phyloP scores from a whole-genome alignment of 2,888 invertebrate genomes.

The Gymnoscelis rufifasciata region DNA sequence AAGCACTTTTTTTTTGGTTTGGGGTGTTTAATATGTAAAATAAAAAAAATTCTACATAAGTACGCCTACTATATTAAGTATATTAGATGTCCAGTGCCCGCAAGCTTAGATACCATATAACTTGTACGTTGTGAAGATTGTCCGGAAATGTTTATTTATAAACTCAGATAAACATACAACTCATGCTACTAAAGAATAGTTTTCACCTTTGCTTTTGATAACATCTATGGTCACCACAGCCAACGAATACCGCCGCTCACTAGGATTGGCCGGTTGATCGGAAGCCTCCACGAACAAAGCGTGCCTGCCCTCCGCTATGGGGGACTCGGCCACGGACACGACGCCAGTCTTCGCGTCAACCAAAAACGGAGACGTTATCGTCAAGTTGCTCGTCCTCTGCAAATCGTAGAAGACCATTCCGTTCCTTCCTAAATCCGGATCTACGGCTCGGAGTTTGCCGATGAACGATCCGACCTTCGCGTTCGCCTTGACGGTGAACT shows the following conservation, averaged over 20 bases:
- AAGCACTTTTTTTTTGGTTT: no score
- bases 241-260: conserved; percentile 88
- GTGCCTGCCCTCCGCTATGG: conserved; percentile 84
- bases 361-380: conserved; percentile 83
- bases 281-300: conserved; percentile 90
- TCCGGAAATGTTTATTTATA: no score
- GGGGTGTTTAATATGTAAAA: no score
- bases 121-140: no score
- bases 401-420: conserved; percentile 87
- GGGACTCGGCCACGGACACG: conserved; percentile 82
- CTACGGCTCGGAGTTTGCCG: conserved; percentile 88
- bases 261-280: conserved; percentile 90
- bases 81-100: no score
- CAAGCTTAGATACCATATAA: no score
- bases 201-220: conserved; percentile 73
- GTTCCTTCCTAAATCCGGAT: conserved; percentile 86
- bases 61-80: no score
- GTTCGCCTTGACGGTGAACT: conserved; percentile 85
- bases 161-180: no score
- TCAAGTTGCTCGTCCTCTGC: conserved; percentile 83
- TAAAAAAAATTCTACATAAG: no score
- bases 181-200: no score
- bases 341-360: conserved; percentile 85
- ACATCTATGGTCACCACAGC: conserved; percentile 92
- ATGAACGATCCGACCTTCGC: conserved; percentile 84